These are phyloP conservation scores for Machimus rusticus DNA, from an alignment of 2,888 invertebrate genomes.

Conservation along the genomic window DNA sequence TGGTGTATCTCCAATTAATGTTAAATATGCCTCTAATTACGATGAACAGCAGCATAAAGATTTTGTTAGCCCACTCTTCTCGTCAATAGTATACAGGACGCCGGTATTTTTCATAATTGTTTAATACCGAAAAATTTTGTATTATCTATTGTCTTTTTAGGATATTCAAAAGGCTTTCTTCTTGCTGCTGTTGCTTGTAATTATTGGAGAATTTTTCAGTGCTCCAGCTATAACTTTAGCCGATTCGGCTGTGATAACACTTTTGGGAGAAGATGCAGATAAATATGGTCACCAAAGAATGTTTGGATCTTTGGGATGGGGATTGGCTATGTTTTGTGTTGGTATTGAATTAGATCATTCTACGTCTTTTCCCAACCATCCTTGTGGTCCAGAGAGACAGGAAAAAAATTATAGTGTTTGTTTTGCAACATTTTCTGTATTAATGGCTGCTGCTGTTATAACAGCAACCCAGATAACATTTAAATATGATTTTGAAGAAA, in stretches of 20 bases:
- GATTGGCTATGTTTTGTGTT: conserved; percentile 97
- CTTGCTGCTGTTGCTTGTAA: conserved; percentile 86
- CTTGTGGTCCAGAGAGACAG: conserved; percentile 85
- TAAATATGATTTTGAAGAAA: conserved; percentile 66
- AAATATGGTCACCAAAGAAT: conserved; percentile 96
- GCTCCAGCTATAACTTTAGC: conserved; percentile 95
- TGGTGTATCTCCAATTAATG: conserved; percentile 77
- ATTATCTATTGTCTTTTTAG: conserved; percentile 51
- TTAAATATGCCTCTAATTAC: conserved; percentile 79
- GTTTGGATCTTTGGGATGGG: conserved; percentile 99
- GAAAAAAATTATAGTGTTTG: conserved; percentile 99
- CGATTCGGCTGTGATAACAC: conserved; percentile 88
- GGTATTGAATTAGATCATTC: conserved; percentile 93
- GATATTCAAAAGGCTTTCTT: conserved; percentile 98
- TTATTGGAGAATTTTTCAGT: conserved; percentile 97
- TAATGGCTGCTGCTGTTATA: conserved; percentile 94
- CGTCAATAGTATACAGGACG: conserved; percentile 89
- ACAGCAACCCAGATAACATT: conserved; percentile 83
- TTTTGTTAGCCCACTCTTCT: conserved; percentile 91
- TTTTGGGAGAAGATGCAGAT: conserved; percentile 88
- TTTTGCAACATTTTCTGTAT: conserved; percentile 95
- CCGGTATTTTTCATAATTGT: conserved; percentile 55
- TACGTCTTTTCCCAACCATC: conserved; percentile 92
- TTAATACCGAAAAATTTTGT: not conserved
- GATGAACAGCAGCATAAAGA: conserved; percentile 72